Base-by-base conservation (phyloP, 2,888 invertebrate species). In the Priapulus caudatus region DNA sequence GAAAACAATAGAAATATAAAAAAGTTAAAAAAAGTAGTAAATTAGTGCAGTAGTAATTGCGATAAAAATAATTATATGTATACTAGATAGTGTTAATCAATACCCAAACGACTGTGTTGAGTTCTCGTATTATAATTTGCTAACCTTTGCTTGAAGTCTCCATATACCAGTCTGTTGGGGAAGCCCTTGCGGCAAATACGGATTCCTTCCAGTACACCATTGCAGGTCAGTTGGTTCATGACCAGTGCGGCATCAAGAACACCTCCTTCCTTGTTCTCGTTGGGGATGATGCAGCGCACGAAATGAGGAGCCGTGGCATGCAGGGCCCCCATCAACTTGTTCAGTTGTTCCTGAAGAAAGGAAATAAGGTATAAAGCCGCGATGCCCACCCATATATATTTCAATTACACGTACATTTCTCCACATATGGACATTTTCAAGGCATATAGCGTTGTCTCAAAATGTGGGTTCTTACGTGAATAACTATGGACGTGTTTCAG, bases 161-260 rank as follows among this genome's bases (percentile, higher is more conserved):
- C 89, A 79, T 97, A 97, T 67, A 91, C 83, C 90, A 97, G 92
- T 77, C 98, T 87, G 87, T 97, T 98, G 81, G 98, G 98, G 88
- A 98, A 98, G 74, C 98, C 98, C 60, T 77, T 33, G 79, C 97
- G 87, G 78, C 98, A 98, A 80, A 98, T 98, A 88, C 98, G 92
- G 81, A 98, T 98, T 79, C 98, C 98, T 84, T 98, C 98, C 81
- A 98, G 86, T 79, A 98, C 98, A 89, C 98, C 98, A 84, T 98
- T 98, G 85, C 98, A 98, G 67, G 95, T 95, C 74, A 98, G 82
- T 81, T 98, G 98, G 78, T 98, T 95, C 88, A 98, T 89, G 59
- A 98, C 97, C 77, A 98, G 82, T 71, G 86, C 88, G 63, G 97
- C 92, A 77, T 98, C 98, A 72, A 98, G 92, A 65, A 95, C 79